Conservation (phyloP, 2,113 vertebrate species). For the Scatophagus argus region DNA sequence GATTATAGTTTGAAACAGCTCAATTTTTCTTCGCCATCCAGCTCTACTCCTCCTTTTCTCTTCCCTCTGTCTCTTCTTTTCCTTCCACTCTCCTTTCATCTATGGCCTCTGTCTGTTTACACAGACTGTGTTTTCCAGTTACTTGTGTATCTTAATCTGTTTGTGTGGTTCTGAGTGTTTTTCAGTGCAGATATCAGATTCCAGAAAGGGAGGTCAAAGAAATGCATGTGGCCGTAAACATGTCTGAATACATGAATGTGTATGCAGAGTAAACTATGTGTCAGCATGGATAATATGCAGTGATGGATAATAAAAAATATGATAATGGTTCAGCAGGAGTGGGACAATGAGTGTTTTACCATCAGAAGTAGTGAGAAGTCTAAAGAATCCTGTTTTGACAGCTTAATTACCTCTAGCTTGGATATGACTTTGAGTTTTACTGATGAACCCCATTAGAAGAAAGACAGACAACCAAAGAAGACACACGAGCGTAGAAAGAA, state of each 20-base stretch:
- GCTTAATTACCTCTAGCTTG: constrained; percentile 79
- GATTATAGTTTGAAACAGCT: constrained; percentile 77
- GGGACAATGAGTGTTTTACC: constrained; percentile 47
- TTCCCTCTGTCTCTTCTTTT: constrained; percentile 31
- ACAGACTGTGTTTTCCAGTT: not conserved
- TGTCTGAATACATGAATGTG: constrained; percentile 15
- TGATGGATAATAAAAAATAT: constrained; percentile 77
- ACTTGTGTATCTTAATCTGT: not conserved
- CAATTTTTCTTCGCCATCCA: constrained; percentile 56
- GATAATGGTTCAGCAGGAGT: constrained; percentile 72
- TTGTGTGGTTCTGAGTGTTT: constrained; percentile 2
- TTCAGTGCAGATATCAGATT: constrained; percentile 11
- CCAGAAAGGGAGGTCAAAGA: constrained; percentile 10
- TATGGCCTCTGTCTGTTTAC: constrained; percentile 24
- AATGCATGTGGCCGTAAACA: constrained; percentile 30
- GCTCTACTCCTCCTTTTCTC: constrained; percentile 20
- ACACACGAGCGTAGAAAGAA: constrained; percentile 38
- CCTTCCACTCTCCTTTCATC: constrained; percentile 24
- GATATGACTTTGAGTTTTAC: constrained; percentile 76
- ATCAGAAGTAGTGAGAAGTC: constrained; percentile 56
- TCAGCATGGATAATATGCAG: constrained; percentile 62
- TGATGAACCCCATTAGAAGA: constrained; percentile 77
- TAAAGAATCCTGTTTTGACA: constrained; percentile 80
- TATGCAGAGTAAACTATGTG: constrained; percentile 50
- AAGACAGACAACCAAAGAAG: constrained; percentile 38